These are phyloP conservation scores for Lerista edwardsae DNA, from an alignment of 2,797 vertebrate species.

Conservation along the genomic window DNA sequence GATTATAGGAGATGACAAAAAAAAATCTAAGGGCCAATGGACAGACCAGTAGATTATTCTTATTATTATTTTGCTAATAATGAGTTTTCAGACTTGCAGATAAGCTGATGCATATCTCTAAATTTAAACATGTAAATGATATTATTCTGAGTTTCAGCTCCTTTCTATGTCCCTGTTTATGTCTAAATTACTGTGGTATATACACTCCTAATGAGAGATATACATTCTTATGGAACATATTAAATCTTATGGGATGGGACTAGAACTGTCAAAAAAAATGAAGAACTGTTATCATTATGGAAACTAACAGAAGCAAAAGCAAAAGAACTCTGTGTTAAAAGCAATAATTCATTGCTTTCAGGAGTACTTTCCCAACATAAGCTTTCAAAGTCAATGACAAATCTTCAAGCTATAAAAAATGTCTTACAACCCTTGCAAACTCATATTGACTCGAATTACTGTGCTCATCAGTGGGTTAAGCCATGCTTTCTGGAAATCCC, in stretches of 20 bases:
- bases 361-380: background rate
- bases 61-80: no score
- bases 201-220: conserved; percentile 5
- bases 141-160: background rate
- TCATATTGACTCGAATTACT: background rate
- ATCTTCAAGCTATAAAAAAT: background rate
- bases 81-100: background rate
- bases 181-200: background rate
- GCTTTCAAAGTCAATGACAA: conserved; percentile 12
- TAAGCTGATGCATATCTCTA: background rate
- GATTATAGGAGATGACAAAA: no score
- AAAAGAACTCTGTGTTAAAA: background rate
- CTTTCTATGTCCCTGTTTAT: background rate
- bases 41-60: no score
- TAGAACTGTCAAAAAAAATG: background rate
- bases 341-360: conserved; percentile 7
- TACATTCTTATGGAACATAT: conserved; percentile 16
- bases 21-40: no score
- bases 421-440: background rate
- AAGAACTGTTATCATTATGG: conserved; percentile 10
- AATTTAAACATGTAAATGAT: background rate
- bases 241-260: conserved; percentile 16
- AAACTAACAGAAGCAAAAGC: conserved; percentile 5
- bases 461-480: background rate
- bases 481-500: background rate